Conservation (phyloP, 2,888 invertebrate species). For the Yponomeuta malinellus region DNA sequence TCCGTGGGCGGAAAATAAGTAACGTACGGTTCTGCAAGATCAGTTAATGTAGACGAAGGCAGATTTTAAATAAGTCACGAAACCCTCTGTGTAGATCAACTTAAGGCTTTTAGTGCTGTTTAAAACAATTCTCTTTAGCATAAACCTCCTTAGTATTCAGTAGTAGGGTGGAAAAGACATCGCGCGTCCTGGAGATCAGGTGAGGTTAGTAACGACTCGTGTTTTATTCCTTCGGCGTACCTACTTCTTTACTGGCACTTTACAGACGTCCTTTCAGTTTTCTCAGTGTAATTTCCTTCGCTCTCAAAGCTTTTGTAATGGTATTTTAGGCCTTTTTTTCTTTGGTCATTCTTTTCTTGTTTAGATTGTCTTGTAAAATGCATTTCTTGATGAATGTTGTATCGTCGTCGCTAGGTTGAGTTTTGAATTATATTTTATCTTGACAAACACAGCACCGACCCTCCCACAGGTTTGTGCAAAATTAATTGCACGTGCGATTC, state of each 20-base stretch:
- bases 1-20: too few species aligned
- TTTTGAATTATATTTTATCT: too few species aligned
- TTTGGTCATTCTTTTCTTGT: not conserved
- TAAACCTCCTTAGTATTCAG: constrained; percentile 11
- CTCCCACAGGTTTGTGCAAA: not conserved
- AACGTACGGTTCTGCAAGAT: too few species aligned
- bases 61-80: not conserved
- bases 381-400: too few species aligned
- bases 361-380: not conserved
- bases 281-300: not conserved
- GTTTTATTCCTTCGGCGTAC: not conserved
- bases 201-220: not conserved
- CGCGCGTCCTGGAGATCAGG: constrained; percentile 2
- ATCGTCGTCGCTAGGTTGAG: too few species aligned
- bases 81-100: not conserved
- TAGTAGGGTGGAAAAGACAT: not conserved
- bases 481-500: not conserved
- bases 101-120: not conserved
- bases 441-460: not conserved
- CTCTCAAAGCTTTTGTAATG: not conserved
- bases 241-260: not conserved
- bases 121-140: constrained; percentile 7
- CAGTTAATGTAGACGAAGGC: too few species aligned
- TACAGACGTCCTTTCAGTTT: not conserved
- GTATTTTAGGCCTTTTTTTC: not conserved